Conservation (phyloP, 2,797 vertebrate species). For the Salmo trutta region DNA sequence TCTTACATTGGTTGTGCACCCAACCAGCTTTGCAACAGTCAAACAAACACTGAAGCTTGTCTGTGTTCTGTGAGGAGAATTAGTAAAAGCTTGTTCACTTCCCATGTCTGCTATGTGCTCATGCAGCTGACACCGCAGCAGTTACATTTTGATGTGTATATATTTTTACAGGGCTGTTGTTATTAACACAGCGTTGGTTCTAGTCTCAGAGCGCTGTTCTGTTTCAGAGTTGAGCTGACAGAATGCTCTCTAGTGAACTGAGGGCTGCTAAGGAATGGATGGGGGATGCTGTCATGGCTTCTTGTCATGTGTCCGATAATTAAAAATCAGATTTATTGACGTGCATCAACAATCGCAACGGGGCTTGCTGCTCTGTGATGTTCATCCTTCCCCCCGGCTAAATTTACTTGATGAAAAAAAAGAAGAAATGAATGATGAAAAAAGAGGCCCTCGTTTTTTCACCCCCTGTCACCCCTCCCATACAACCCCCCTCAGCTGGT, state of each 20-base stretch:
- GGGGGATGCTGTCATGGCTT: conserved; percentile 72
- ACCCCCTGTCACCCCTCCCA: conserved; percentile 45
- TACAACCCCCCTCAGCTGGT: conserved; percentile 64
- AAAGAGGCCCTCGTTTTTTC: conserved; percentile 51
- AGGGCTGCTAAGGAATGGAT: conserved; percentile 51
- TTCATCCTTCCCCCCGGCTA: conserved; percentile 84
- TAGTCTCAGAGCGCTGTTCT: conserved; percentile 63
- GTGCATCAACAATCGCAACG: conserved; percentile 72
- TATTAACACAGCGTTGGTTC: conserved; percentile 46
- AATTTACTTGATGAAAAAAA: conserved; percentile 81
- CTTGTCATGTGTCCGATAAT: conserved; percentile 87
- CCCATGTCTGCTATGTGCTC: conserved; percentile 21
- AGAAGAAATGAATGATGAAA: conserved; percentile 23
- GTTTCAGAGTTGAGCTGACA: conserved; percentile 79
- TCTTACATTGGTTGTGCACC: not conserved
- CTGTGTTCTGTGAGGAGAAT: conserved; percentile 19
- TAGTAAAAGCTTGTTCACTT: conserved; percentile 32
- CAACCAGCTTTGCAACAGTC: conserved; percentile 9
- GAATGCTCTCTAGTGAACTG: conserved; percentile 80
- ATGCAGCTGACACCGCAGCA: conserved; percentile 7
- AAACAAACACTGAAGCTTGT: conserved; percentile 5
- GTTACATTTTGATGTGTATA: conserved; percentile 38
- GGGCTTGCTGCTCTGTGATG: conserved; percentile 62
- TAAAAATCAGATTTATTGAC: conserved; percentile 90
- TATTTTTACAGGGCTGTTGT: conserved; percentile 54